Base-by-base conservation (phyloP, 2,797 vertebrate species). In the Sebastes matsubarae region DNA sequence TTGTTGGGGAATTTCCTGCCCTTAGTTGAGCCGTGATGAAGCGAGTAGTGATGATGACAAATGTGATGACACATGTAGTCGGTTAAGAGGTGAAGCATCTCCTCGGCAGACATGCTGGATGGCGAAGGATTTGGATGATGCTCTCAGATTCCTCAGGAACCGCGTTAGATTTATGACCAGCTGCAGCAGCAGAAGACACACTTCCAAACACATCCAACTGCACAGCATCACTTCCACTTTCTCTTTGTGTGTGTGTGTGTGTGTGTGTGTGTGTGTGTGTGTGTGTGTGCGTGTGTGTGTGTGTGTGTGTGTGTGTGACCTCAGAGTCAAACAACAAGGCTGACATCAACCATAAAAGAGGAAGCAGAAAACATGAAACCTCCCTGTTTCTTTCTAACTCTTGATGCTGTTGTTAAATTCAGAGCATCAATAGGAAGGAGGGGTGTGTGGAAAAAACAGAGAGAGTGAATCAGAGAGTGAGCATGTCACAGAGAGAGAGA, bases 371-470 rank as follows among this genome's bases (percentile, higher is more conserved):
- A 42, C 50, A 20, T 2, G 4, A 55, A 66, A 2, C 3, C 20
- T 59, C n/a, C 27, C 4, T n/a, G 18, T 30, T n/a, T 66, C 29
- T 8, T 13, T 42, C 2, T 25, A 3, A 27, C 20, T 24, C 20
- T 36, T 9, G 32, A 57, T 50, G 59, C 14, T 30, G 55, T 20
- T 25, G 69, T 50, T 50, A 13, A 68, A 32, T 64, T 50, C 58
- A 10, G 77, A 74, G 32, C 24, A 8, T 57, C 32, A 57, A 68
- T 71, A 68, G 79, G 82, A 73, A 70, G 73, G 1, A 36, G 27
- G 68, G 6, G 36, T 18, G 68, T 67, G 66, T n/a, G 64, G 38
- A 61, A 61, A 34, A 57, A 52, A 50, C 8, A 68, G 32, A 46
- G 59, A 38, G 66, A 72, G 55, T n/a, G 42, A 67, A 12, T 12